Evolutionary conservation across 2,888 invertebrate genomes (phyloP), one percentile per base, ranked within the genome.

Genomic region (Scaptomyza parva): DNA sequence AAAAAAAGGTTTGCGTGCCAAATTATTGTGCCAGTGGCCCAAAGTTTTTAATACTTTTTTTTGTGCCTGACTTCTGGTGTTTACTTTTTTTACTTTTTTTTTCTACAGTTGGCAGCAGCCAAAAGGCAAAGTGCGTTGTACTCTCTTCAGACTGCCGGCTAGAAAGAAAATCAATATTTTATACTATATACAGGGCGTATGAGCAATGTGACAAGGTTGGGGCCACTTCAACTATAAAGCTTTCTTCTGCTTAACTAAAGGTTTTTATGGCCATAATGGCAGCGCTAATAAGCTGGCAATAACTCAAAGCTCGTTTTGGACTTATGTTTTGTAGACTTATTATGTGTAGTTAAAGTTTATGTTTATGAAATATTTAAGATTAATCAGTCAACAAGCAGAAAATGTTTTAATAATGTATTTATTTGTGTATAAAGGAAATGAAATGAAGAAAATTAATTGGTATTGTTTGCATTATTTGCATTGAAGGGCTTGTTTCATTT

Each of bases 1-100:
- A 50, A 70, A 81, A 85, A 86, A 84, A 78, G 79, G 86, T 87
- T 84, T 84, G 83, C 83, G 88, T 84, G 88, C 83, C 83, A 84
- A 87, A 84, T 82, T 81, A 78, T 78, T 84, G 83, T 87, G 83
- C 83, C 87, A 84, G 82, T 84, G 79, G 83, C 86, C 75, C 65
- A 84, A 84, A 82, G 70, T 67, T 62, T 62, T 55, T 17, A 37
- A 17, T 37, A 12, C 53, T 68, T 48, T 47, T 17, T 3, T 37
- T 41, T 53, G 41, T 47, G 39, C 37, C 48, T 66, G 67, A 53
- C 67, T 62, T 68, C 41, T 52, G 41, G 50, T 37, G 47, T 63
- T 60, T 35, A 14, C 33, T 6, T 50, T 53, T 50, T 35, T 2
- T n/a, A n/a, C n/a, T n/a, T n/a, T 14, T 14, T 39, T 28, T 11